Conservation (phyloP, 2,888 invertebrate species). For the Yponomeuta cagnagella region DNA sequence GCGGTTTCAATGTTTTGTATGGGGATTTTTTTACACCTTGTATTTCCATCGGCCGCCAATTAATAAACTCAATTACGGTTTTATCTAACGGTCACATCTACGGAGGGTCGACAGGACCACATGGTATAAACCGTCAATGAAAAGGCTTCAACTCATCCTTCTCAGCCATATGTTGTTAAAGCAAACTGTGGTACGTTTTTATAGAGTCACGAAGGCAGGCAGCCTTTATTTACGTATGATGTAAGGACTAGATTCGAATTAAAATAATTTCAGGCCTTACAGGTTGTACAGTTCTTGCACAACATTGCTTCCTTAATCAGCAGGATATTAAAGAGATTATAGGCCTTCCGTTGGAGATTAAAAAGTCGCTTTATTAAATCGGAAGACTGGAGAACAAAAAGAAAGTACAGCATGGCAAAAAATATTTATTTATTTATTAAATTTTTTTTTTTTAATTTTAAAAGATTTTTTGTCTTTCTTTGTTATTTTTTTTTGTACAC, state of each 20-base stretch:
- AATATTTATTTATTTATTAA: no score
- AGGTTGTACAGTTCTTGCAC: not conserved
- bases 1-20: no score
- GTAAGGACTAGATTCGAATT: not conserved
- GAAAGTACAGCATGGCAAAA: no score
- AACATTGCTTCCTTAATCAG: not conserved
- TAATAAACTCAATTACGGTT: not conserved
- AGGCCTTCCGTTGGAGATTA: conserved; percentile 11
- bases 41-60: not conserved
- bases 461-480: no score
- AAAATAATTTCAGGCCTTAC: not conserved
- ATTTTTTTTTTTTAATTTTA: no score
- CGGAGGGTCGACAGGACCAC: not conserved
- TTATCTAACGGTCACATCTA: not conserved
- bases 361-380: conserved; percentile 11
- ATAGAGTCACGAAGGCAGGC: not conserved
- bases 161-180: not conserved
- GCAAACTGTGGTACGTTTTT: not conserved
- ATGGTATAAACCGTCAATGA: not conserved
- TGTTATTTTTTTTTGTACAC: no score
- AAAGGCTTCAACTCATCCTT: not conserved
- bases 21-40: not conserved
- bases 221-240: not conserved
- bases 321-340: not conserved
- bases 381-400: not conserved